Evolutionary conservation across 2,113 vertebrate species (phyloP), one percentile per base, ranked within the genome.

Genomic region (Tautogolabrus adspersus): DNA sequence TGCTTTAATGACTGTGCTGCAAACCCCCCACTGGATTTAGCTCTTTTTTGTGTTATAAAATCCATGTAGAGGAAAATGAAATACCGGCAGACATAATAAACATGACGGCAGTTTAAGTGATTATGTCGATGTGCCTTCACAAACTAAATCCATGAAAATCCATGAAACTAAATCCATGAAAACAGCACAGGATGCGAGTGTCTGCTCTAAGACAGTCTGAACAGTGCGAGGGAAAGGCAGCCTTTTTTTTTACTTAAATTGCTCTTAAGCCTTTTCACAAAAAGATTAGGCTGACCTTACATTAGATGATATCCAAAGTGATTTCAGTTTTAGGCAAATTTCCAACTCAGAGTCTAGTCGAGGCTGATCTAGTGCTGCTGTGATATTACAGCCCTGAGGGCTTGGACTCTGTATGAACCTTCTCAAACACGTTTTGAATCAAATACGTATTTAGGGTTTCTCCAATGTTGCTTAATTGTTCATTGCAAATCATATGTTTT

Each of bases 131-230:
- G 78, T 10, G 69, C 79, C 74, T 84, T 87, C 67, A 63, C 78
- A 79, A 79, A 80, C 83, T 79, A 90, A 89, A 92, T 91, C 87
- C 86, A 83, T 78, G 78, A 84, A 90, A 90, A 92, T 92, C 89
- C 91, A 79, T 65, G 22, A 76, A 75, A 69, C 75, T 80, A 89
- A 91, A 88, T 86, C 89, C 79, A 81, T 79, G 63, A 81, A 90
- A 87, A 87, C 71, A 87, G 77, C 81, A 82, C 79, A 86, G 78
- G 65, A 79, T 75, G 75, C 13, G 18, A 75, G 51, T 77, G 75
- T 86, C 79, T 83, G 72, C 66, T 65, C 57, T 67, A 60, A 81
- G 67, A 79, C 69, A 47, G 42, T 64, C 63, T 70, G 47, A 83
- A 46, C 56, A 59, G 58, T 72, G 49, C 60, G 34, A 75, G 52